Evolutionary conservation across 2,888 invertebrate genomes (phyloP), one percentile per base, ranked within the genome.

Genomic region (Ormyrus thymus): DNA sequence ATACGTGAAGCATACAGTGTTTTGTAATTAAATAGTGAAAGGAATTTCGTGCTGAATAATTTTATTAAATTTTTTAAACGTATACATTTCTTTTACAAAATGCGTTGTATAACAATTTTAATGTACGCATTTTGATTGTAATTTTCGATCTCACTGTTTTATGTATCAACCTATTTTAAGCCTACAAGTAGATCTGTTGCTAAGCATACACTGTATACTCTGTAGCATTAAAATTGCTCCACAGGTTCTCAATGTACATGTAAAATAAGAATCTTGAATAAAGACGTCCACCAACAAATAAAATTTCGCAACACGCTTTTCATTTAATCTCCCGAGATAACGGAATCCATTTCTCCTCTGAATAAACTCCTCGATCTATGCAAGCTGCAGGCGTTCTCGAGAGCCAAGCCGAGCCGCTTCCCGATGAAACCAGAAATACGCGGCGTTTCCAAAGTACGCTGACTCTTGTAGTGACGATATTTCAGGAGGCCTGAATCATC

Each of bases 401-500:
- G 59, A 53, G 46, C 59, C 15, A 48, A 58, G 55, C 48, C 48
- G 45, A 69, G 43, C 53, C 13, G 62, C 29, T 76, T 61, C 59
- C 69, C 69, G 77, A 73, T 72, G 75, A 29, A 29, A 76, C 74
- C 80, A 83, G 79, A 84, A 84, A 84, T 83, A 82, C 68, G 79
- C 80, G 56, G 76, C 64, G 55, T 84, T 87, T 87, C 84, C 84
- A 87, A 86, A 89, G 88, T 88, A 84, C 88, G 86, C 89, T 88
- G 88, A 89, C 88, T 88, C 86, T 84, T 85, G 82, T 83, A 83
- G 71, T 76, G 79, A 82, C 80, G 85, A 84, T 89, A 89, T 89
- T 89, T 89, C 84, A 86, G 85, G 87, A 85, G 79, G 75, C 84
- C 86, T 89, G 89, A 89, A 87, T 89, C 89, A 89, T 82, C 84